Evolutionary conservation across 2,113 vertebrate genomes (phyloP).

Genomic region (Solenodon paradoxus): DNA sequence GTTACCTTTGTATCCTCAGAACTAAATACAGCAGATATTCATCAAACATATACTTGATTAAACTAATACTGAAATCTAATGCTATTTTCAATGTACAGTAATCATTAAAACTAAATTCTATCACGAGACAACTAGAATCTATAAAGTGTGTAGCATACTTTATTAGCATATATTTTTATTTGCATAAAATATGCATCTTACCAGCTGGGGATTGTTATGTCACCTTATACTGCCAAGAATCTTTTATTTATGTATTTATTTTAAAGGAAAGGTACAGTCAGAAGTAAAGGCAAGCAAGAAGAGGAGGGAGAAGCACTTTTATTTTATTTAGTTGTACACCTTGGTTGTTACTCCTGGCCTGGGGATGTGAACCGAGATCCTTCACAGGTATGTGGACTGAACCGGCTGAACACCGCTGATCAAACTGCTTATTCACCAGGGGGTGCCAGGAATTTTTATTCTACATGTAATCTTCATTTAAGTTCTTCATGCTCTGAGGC

Average conservation of each 20-base stretch:
- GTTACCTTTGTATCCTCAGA: neutral
- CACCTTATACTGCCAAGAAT: neutral
- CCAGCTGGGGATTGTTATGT: neutral
- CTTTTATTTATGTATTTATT: too few relatives aligned
- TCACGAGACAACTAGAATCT: neutral
- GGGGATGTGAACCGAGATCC: too few relatives aligned
- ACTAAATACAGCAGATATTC: neutral
- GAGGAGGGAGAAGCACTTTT: too few relatives aligned
- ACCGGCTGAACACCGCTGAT: too few relatives aligned
- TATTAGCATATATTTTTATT: too few relatives aligned
- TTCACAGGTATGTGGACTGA: too few relatives aligned
- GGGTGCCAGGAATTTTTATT: too few relatives aligned
- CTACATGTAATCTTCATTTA: neutral
- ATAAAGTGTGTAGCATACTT: neutral
- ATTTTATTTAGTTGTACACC: too few relatives aligned
- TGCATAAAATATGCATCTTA: neutral
- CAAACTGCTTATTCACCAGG: too few relatives aligned
- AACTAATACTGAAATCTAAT: slow-evolving; percentile 14
- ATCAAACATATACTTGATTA: neutral
- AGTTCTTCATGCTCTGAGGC: neutral
- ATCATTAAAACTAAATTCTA: slow-evolving; percentile 17
- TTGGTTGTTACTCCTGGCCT: too few relatives aligned
- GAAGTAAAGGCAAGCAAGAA: too few relatives aligned
- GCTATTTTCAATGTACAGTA: neutral
- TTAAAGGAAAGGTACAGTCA: too few relatives aligned